These are phyloP conservation scores for Melanotaenia trifasciata DNA, from an alignment of 2,797 vertebrate species.

Conservation along the genomic window DNA sequence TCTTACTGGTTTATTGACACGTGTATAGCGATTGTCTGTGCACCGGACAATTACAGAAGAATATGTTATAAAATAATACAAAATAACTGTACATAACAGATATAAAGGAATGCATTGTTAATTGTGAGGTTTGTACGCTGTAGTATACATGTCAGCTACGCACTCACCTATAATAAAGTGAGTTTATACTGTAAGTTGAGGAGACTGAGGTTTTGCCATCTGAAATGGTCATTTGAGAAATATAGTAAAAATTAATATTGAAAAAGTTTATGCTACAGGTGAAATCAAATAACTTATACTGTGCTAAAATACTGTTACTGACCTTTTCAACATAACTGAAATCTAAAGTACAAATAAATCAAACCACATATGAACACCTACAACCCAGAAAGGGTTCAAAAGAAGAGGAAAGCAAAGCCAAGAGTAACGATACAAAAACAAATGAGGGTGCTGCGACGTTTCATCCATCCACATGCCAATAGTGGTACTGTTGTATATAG, in stretches of 20 bases:
- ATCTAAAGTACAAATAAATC: slow-evolving; percentile 34
- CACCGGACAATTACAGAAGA: slow-evolving; percentile 80
- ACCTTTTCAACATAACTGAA: slow-evolving; percentile 23
- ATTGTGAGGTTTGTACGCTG: slow-evolving; percentile 68
- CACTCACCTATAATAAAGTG: slow-evolving; percentile 38
- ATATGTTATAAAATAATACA: slow-evolving; percentile 76
- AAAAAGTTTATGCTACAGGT: slow-evolving; percentile 43
- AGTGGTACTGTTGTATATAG: slow-evolving; percentile 32
- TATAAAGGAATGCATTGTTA: slow-evolving; percentile 73
- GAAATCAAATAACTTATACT: slow-evolving; percentile 37
- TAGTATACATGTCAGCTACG: slow-evolving; percentile 60
- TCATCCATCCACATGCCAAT: slow-evolving; percentile 77
- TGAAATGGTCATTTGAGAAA: slow-evolving; percentile 27
- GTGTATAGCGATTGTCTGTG: slow-evolving; percentile 86
- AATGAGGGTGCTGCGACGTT: slow-evolving; percentile 68
- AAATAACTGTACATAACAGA: slow-evolving; percentile 69
- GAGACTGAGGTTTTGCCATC: slow-evolving; percentile 54
- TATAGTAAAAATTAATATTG: slow-evolving; percentile 1
- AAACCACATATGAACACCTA: slow-evolving; percentile 48
- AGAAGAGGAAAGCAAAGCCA: slow-evolving; percentile 11
- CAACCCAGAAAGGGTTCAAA: slow-evolving; percentile 29
- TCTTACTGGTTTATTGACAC: slow-evolving; percentile 82
- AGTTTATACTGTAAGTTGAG: slow-evolving; percentile 50
- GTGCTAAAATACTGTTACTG: slow-evolving; percentile 44
- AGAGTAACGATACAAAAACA: slow-evolving; percentile 27